phyloP scores from a whole-genome alignment of 2,113 vertebrate species.

The Brachyistius frenatus region DNA sequence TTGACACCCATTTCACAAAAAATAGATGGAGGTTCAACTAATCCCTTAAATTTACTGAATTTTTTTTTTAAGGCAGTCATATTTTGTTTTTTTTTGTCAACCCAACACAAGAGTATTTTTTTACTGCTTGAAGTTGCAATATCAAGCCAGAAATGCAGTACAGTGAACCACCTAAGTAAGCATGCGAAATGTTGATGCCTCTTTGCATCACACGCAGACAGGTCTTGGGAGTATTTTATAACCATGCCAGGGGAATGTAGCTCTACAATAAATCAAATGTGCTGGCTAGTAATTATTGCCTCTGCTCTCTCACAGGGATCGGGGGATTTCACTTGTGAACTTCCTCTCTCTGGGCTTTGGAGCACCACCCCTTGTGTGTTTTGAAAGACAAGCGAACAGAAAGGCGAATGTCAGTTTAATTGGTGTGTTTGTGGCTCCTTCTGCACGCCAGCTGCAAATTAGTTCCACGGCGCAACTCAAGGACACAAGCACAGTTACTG shows the following conservation, averaged over 20 bases:
- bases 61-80: slow-evolving; percentile 17
- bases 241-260: slow-evolving; percentile 46
- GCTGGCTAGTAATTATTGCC: slow-evolving; percentile 71
- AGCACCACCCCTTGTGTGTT: slow-evolving; percentile 50
- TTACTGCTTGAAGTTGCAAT: slow-evolving; percentile 1
- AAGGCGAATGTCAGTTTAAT: slow-evolving; percentile 75
- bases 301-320: slow-evolving; percentile 58
- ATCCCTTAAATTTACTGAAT: slow-evolving; percentile 14
- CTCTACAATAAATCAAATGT: slow-evolving; percentile 67
- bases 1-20: slow-evolving; percentile 11
- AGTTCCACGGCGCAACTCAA: slow-evolving; percentile 68
- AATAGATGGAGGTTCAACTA: background rate
- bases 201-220: slow-evolving; percentile 39
- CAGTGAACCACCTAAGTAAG: background rate
- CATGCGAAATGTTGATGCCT: slow-evolving; percentile 35
- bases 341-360: slow-evolving; percentile 46
- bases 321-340: slow-evolving; percentile 69
- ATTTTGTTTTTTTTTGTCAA: slow-evolving; percentile 5
- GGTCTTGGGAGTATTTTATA: slow-evolving; percentile 60
- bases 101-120: background rate
- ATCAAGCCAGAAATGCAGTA: slow-evolving; percentile 27
- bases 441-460: slow-evolving; percentile 67
- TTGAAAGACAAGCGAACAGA: slow-evolving; percentile 76
- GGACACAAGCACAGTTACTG: slow-evolving; percentile 68
- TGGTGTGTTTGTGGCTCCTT: slow-evolving; percentile 65